These are phyloP conservation scores for Gymnosoma rotundatum DNA, from an alignment of 2,888 invertebrate species.

Conservation along the genomic window DNA sequence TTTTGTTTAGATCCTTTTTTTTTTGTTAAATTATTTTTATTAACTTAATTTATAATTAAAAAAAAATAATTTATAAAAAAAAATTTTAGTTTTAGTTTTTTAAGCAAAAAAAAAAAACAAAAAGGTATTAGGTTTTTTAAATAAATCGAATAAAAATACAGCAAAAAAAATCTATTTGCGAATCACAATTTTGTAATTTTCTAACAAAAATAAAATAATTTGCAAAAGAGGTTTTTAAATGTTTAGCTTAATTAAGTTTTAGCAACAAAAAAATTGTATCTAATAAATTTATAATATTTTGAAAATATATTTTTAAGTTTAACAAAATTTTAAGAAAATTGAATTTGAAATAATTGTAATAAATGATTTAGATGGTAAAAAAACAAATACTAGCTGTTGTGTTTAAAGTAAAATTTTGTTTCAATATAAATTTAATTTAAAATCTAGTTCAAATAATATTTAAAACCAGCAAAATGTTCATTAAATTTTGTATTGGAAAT, in stretches of 20 bases:
- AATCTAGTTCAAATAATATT: background rate
- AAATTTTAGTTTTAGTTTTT: conserved; percentile 70
- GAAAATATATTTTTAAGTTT: conserved; percentile 27
- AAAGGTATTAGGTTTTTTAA: background rate
- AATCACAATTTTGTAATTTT: background rate
- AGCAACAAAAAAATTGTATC: conserved; percentile 29
- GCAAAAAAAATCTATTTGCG: conserved; percentile 2
- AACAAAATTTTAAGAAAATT: conserved; percentile 23
- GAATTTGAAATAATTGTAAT: conserved; percentile 31
- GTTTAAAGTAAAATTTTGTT: conserved; percentile 17
- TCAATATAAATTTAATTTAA: conserved; percentile 9
- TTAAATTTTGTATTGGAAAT: no score
- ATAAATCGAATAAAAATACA: background rate
- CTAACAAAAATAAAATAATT: background rate
- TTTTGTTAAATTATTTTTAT: conserved; percentile 76
- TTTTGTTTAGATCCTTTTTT: conserved; percentile 71
- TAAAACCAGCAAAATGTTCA: conserved; percentile 30
- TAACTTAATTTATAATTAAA: conserved; percentile 22
- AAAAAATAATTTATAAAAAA: conserved; percentile 45
- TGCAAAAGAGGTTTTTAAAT: background rate
- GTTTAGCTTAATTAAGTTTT: conserved; percentile 56
- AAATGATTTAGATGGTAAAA: background rate
- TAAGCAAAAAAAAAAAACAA: conserved; percentile 47
- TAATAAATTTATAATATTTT: background rate
- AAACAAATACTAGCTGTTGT: conserved; percentile 62